A percentile compares a stretch with the other conserved stretches of the same genome.
phyloP scores from a whole-genome alignment of 2,888 invertebrate species.

The Acanthopleura granulata region DNA sequence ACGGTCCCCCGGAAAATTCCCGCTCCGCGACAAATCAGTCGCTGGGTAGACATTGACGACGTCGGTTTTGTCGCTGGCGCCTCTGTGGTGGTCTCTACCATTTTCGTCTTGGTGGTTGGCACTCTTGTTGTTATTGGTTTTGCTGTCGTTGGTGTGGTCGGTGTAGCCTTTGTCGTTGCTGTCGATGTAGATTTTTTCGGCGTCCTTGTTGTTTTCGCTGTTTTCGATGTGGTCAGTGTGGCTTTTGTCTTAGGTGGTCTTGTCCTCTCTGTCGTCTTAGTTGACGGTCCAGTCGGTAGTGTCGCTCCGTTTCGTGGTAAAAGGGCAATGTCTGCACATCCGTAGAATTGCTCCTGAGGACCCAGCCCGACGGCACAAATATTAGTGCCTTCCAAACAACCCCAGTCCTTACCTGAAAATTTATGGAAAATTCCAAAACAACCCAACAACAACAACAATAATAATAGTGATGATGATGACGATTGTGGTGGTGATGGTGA shows the following conservation, averaged over 20 bases:
- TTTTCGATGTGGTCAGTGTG: not conserved
- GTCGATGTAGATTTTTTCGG: not conserved
- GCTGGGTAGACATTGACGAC: not conserved
- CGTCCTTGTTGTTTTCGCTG: not conserved
- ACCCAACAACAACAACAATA: no score
- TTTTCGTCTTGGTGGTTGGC: not conserved
- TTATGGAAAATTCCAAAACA: no score
- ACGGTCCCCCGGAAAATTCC: conserved; percentile 6
- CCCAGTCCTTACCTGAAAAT: conserved; percentile 13
- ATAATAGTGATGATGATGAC: no score
- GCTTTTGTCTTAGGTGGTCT: not conserved
- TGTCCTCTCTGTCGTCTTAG: not conserved
- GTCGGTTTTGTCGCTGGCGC: not conserved
- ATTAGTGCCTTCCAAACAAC: not conserved
- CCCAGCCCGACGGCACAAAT: not conserved
- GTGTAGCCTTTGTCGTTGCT: not conserved
- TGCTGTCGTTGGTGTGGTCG: not conserved
- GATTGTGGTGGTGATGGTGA: no score
- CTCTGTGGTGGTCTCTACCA: not conserved
- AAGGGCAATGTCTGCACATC: conserved; percentile 7
- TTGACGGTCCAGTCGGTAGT: not conserved
- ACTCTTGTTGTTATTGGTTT: not conserved
- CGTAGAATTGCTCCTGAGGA: conserved; percentile 4
- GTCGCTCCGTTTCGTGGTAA: not conserved
- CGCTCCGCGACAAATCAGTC: not conserved